These are phyloP conservation scores for Hippocampus comes DNA, from an alignment of 2,113 vertebrate species.

Conservation along the genomic window DNA sequence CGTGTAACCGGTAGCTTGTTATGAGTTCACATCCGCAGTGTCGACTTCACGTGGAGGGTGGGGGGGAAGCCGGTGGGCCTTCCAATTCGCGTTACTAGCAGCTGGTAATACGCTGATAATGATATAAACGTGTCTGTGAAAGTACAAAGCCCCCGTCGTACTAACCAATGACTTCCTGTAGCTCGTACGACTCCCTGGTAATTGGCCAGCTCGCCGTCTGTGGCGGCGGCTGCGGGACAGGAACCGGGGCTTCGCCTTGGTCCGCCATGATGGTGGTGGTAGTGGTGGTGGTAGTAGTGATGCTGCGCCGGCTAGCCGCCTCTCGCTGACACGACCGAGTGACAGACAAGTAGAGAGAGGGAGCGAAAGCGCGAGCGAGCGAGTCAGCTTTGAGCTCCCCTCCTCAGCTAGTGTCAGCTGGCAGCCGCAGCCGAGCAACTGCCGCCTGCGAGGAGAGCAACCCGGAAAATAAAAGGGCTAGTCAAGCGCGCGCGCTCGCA, in stretches of 20 bases:
- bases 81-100: not conserved
- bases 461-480: constrained; percentile 68
- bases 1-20: constrained; percentile 17
- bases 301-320: constrained; percentile 64
- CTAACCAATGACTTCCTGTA: constrained; percentile 98
- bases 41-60: constrained; percentile 35
- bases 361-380: not conserved
- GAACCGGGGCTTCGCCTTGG: constrained; percentile 80
- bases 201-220: constrained; percentile 84
- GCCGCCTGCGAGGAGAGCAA: constrained; percentile 55
- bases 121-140: not conserved
- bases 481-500: not conserved
- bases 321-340: constrained; percentile 54
- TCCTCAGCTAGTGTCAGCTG: constrained; percentile 58
- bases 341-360: constrained; percentile 4
- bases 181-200: constrained; percentile 91
- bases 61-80: constrained; percentile 80
- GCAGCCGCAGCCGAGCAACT: constrained; percentile 54
- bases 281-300: constrained; percentile 66
- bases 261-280: constrained; percentile 90
- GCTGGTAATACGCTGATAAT: not conserved
- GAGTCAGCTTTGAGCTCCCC: constrained; percentile 51
- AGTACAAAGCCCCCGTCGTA: constrained; percentile 29
- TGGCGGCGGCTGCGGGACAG: constrained; percentile 75
- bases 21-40: constrained; percentile 71